Evolutionary conservation across 2,888 invertebrate genomes (phyloP).

Genomic region (Melikaiella ostensackeni): DNA sequence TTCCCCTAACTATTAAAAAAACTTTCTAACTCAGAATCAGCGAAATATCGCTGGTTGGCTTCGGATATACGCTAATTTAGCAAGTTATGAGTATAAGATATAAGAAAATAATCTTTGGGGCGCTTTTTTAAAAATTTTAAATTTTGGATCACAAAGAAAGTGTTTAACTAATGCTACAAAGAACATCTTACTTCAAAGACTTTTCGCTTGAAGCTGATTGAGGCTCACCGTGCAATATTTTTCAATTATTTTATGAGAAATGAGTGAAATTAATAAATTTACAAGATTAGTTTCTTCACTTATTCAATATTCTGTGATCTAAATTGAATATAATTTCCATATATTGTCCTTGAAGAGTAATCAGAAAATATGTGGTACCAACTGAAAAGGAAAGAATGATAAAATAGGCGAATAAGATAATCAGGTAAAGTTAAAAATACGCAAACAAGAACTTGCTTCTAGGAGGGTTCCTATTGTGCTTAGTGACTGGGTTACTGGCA

Average conservation of each 20-base stretch:
- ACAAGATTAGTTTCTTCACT: neutral
- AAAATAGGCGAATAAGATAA: neutral
- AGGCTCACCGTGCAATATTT: neutral
- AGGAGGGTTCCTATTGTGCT: neutral
- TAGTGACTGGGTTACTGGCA: neutral
- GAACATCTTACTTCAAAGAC: too few species aligned
- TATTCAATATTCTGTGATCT: neutral
- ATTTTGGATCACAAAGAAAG: too few species aligned
- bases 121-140: too few species aligned
- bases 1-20: too few species aligned
- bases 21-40: too few species aligned
- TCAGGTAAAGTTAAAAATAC: neutral
- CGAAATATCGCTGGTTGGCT: too few species aligned
- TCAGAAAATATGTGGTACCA: neutral
- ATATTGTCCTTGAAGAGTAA: neutral
- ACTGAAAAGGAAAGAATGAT: neutral
- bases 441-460: neutral
- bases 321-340: neutral
- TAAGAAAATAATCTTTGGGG: too few species aligned
- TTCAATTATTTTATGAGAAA: neutral
- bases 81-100: too few species aligned
- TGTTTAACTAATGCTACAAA: too few species aligned
- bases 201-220: too few species aligned
- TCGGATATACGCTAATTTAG: too few species aligned
- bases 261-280: neutral